Base-by-base conservation (phyloP, 2,888 invertebrate genomes). In the Steromphala cineraria region DNA sequence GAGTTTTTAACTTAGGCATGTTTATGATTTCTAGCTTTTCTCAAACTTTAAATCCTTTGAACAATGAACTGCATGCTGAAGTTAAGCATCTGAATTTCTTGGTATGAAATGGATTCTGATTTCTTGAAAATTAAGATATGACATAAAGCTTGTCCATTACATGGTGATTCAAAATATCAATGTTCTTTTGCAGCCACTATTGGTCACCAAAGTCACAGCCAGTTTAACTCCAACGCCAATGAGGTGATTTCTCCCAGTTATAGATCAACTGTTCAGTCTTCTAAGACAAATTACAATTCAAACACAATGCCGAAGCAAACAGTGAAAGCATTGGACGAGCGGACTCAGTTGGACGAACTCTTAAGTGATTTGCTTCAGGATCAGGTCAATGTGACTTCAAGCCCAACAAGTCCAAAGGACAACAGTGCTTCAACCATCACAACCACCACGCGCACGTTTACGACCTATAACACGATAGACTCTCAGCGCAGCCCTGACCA, bases 291-390 rank as follows among this genome's bases (percentile, higher is more conserved):
- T 28, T 76, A 53, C 76, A 24, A 28, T 28, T 76, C 67, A 79
- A 81, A 56, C 80, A 79, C 75, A 71, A 4, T 80, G 40, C 78
- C 79, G 19, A 85, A 82, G 76, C 80, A 85, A 75, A 75, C 86
- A 2, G 86, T 86, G 56, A 87, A 88, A 36, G 85, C 90, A n/a
- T 80, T 88, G 8, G 89, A 91, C 21, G 92, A 91, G 80, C 90
- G 90, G 74, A 88, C 88, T 19, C 91, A 93, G 84, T 84, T 93
- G 46, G 93, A 93, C 85, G 91, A 91, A 71, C 91, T 93, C 78
- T 85, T 93, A 40, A 91, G 90, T 82, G 92, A 93, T 85, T 85
- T 93, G 80, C 89, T 93, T 67, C 91, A 90, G 52, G 91, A 92
- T 62, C 90, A 90, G 83, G 87, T 88, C 53, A 87, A 86, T 75